Evolutionary conservation across 1,140 invertebrate genomes (phyloP).

Genomic region (Papilio machaon): DNA sequence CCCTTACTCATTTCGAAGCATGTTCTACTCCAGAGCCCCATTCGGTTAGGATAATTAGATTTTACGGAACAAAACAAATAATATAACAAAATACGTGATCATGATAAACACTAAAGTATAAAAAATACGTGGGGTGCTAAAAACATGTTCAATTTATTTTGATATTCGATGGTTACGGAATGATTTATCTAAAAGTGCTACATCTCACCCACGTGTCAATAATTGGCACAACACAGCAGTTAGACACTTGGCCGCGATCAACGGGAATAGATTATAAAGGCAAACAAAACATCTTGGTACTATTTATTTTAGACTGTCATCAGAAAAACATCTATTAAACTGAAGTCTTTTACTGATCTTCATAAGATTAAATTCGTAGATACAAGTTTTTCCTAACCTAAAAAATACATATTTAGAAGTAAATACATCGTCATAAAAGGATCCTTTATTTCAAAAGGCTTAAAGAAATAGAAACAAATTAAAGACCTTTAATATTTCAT

Average conservation of each 20-base stretch:
- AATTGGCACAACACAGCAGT: background rate
- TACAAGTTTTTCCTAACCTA: background rate
- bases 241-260: constrained; percentile 15
- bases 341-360: background rate
- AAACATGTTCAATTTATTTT: background rate
- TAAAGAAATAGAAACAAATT: constrained; percentile 13
- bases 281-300: background rate
- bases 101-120: background rate
- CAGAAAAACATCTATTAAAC: too few species aligned
- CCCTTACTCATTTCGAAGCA: too few species aligned
- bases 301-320: background rate
- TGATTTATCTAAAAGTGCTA: constrained; percentile 3
- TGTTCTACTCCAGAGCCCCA: too few species aligned
- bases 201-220: constrained; percentile 23
- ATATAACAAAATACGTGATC: background rate
- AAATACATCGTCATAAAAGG: background rate
- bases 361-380: background rate
- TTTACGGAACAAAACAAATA: too few species aligned
- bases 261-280: background rate
- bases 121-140: background rate
- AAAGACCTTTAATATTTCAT: constrained; percentile 15
- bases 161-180: background rate
- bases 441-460: background rate
- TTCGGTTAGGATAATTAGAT: too few species aligned
- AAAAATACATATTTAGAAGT: background rate